Percentiles rank a stretch among this genome's conserved stretches.
phyloP scores from a whole-genome alignment of 2,797 vertebrate genomes.

The Myotis findleyi region DNA sequence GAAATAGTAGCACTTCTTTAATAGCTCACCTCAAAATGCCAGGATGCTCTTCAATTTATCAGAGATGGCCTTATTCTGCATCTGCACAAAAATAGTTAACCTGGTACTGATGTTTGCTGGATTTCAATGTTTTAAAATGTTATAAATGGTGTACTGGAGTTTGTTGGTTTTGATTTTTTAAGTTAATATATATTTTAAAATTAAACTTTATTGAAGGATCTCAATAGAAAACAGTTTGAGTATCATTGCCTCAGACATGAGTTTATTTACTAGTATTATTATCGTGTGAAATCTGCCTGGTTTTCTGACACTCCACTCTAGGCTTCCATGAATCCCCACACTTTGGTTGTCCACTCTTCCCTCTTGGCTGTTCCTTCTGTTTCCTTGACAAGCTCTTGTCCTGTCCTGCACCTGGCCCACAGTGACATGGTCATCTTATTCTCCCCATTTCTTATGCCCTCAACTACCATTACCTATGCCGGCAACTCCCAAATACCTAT shows the following conservation, averaged over 20 bases:
- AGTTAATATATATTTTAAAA: conserved; percentile 37
- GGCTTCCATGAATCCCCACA: neutral
- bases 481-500: neutral
- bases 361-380: neutral
- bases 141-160: neutral
- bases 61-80: neutral
- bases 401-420: neutral
- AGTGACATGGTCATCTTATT: neutral
- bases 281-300: neutral
- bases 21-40: neutral
- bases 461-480: neutral
- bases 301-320: neutral
- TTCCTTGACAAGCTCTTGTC: neutral
- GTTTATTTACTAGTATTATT: neutral
- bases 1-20: neutral
- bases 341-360: no score
- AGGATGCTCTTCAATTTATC: neutral
- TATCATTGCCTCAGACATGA: neutral
- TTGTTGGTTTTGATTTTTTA: neutral
- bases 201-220: conserved; percentile 41
- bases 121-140: conserved; percentile 1
- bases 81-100: neutral
- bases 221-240: conserved; percentile 3
- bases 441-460: neutral
- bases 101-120: neutral